Evolutionary conservation across 1,140 invertebrate species (phyloP), one percentile per base, ranked within the genome.

Genomic region (Drosophila dunni): DNA sequence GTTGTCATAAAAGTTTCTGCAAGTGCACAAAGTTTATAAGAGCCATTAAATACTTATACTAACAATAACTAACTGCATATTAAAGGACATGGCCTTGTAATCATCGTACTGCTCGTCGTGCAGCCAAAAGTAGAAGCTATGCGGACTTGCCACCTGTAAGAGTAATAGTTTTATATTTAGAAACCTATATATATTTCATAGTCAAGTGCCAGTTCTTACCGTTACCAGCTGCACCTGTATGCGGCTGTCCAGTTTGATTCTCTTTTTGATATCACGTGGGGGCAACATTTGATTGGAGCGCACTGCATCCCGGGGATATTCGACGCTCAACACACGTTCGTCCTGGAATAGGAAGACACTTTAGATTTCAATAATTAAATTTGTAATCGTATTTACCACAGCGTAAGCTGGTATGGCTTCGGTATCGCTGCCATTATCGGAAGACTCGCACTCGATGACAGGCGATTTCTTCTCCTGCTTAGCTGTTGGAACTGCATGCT

Each of bases 51-150:
- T 5, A 15, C 0, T 9, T 0, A 13, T 36, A 2, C 7, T 34
- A 15, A 40, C 6, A 4, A 7, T 3, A 24, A 56, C 81, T 64
- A 58, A 88, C 91, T 92, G 89, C 75, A 92, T 90, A 7, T 78
- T 75, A 7, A 1, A 9, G 42, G 24, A 58, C 57, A 90, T 68
- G 3, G 33, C 24, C 9, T 58, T 71, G 36, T 90, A 79, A 7
- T 81, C 48, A 29, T 88, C 50, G 8, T 56, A 67, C 3, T 81
- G 50, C 1, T 79, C 56, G 24, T 91, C 75, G 7, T 75, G 48
- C 40, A 84, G 44, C 74, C 89, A 89, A 48, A 92, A 92, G 15
- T 71, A 64, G 48, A 92, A 92, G 11, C 48, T 69, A 62, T 82
- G 81, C 0, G 91, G 91, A 42, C 54, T 81, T 9, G 81, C 42